A percentile compares a stretch with the other conserved stretches of the same genome.
These are phyloP conservation scores for Zingel zingel DNA, from an alignment of 2,113 vertebrate genomes.

Conservation along the genomic window DNA sequence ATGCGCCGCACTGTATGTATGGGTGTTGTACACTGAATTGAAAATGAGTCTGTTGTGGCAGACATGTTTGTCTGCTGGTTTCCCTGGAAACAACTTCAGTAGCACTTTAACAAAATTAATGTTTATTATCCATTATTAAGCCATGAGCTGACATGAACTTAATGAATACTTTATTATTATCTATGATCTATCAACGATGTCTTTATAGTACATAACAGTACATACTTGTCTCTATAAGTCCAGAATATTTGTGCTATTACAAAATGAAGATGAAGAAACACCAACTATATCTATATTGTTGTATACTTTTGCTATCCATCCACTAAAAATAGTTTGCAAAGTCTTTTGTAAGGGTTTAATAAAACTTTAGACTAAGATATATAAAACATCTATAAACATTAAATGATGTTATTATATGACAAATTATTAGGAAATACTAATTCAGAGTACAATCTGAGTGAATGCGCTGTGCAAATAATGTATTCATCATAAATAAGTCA, in stretches of 20 bases:
- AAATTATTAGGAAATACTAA: background rate
- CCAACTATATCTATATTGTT: background rate
- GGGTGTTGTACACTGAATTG: background rate
- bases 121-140: background rate
- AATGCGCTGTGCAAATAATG: background rate
- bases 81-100: constrained; percentile 2
- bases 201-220: background rate
- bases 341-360: background rate
- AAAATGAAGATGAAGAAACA: background rate
- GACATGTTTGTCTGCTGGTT: background rate
- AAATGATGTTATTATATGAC: background rate
- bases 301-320: background rate
- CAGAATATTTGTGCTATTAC: background rate
- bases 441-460: background rate
- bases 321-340: background rate
- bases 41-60: background rate
- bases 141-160: background rate
- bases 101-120: constrained; percentile 11
- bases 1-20: background rate
- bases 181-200: background rate
- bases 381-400: background rate
- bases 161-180: background rate
- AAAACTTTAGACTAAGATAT: background rate
- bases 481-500: background rate
- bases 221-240: background rate